These are phyloP conservation scores for Dermatemys mawii DNA, from an alignment of 2,113 vertebrate species.

Conservation along the genomic window DNA sequence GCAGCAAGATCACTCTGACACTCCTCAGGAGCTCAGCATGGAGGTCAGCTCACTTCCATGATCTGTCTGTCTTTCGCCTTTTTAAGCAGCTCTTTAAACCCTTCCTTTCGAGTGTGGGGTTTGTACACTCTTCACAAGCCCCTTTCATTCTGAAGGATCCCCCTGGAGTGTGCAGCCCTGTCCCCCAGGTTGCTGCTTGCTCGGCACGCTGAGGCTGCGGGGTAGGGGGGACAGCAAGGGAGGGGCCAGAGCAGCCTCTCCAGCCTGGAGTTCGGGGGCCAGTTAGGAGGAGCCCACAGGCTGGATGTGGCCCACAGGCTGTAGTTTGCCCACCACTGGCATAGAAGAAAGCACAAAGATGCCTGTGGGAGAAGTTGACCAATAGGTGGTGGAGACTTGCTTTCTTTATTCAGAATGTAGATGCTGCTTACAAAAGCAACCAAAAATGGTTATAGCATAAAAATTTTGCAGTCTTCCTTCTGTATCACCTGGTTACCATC, in stretches of 20 bases:
- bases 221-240: no score
- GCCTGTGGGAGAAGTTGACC: not conserved
- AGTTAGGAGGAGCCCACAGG: no score
- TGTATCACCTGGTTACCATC: not conserved
- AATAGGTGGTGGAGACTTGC: not conserved
- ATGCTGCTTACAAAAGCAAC: not conserved
- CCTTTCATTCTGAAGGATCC: not conserved
- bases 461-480: not conserved
- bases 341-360: not conserved
- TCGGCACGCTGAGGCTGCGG: no score
- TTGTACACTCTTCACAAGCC: not conserved
- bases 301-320: no score
- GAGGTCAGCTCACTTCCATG: not conserved
- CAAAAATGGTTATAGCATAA: not conserved
- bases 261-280: no score
- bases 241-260: no score
- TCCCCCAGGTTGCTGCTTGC: no score
- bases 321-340: no score
- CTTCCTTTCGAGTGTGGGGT: not conserved
- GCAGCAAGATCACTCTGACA: not conserved
- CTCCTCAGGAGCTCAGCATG: not conserved
- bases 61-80: not conserved
- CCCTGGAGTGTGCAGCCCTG: no score
- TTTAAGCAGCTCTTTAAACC: not conserved
- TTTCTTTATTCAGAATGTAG: not conserved